phyloP scores from a whole-genome alignment of 2,797 vertebrate genomes.

The Syngnathus rostellatus region DNA sequence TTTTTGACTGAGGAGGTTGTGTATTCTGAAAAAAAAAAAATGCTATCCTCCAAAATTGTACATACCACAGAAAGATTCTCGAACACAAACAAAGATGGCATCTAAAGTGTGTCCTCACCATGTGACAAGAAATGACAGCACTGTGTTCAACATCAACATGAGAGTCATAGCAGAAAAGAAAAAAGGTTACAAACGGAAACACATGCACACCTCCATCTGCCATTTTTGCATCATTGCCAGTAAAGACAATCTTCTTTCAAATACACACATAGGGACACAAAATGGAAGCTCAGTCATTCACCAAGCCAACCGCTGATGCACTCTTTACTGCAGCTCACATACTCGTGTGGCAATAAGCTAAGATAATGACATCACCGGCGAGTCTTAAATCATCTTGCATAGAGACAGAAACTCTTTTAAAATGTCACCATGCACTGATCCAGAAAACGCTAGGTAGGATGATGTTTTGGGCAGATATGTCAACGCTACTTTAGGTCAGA shows the following conservation, averaged over 20 bases:
- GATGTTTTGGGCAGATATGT: slow-evolving; percentile 6
- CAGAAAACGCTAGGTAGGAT: not conserved
- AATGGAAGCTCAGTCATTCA: not conserved
- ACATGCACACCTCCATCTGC: slow-evolving; percentile 1
- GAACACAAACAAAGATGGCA: not conserved
- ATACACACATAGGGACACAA: not conserved
- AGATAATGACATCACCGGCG: slow-evolving; percentile 21
- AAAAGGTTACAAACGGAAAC: not conserved
- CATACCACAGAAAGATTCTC: not conserved
- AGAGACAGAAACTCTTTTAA: slow-evolving; percentile 17
- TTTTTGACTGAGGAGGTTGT: not conserved
- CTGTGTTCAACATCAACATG: slow-evolving; percentile 31
- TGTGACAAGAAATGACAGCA: slow-evolving; percentile 10
- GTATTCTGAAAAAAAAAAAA: not conserved
- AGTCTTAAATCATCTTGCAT: slow-evolving; percentile 45
- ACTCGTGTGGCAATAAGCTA: not conserved
- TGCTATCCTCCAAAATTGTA: not conserved
- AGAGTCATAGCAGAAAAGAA: slow-evolving; percentile 32
- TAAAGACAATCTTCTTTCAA: slow-evolving; percentile 6
- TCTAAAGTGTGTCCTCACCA: slow-evolving; percentile 7
- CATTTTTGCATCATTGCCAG: slow-evolving; percentile 54
- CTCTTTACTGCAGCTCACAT: not conserved
- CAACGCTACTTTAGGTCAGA: slow-evolving; percentile 20
- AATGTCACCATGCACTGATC: not conserved
- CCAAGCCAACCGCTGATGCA: not conserved